Conservation (phyloP, 53 echinoderm and acorn worm species). For the Echinarachnius parma region DNA sequence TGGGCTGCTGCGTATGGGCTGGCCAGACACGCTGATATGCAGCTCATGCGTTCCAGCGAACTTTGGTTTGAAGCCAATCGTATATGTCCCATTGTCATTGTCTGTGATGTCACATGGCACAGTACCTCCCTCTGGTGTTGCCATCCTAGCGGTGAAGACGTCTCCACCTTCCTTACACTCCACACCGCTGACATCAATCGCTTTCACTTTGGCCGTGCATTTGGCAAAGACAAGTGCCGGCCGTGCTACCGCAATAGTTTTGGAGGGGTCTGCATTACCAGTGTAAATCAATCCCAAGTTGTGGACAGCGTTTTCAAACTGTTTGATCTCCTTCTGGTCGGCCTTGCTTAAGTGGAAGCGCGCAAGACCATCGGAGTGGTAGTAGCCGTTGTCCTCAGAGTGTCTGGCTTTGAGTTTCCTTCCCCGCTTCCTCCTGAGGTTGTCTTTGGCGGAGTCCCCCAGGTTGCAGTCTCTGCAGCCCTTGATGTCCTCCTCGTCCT, state of each 20-base stretch:
- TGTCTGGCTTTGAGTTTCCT: slow-evolving; percentile 31
- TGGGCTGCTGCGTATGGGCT: slow-evolving; percentile 73
- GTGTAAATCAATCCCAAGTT: slow-evolving; percentile 73
- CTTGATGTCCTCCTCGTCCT: slow-evolving; percentile 41
- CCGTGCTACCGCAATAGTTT: slow-evolving; percentile 63
- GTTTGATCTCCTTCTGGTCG: slow-evolving; percentile 46
- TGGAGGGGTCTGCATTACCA: slow-evolving; percentile 82
- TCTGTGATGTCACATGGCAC: slow-evolving; percentile 60
- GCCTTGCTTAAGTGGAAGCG: slow-evolving; percentile 64
- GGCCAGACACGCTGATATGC: slow-evolving; percentile 66
- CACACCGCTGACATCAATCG: slow-evolving; percentile 57
- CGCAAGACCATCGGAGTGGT: neutral
- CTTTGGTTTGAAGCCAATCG: slow-evolving; percentile 65
- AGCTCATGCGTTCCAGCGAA: slow-evolving; percentile 73
- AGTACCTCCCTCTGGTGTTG: slow-evolving; percentile 48
- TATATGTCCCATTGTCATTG: slow-evolving; percentile 78
- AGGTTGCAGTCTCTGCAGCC: neutral
- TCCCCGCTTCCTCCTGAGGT: slow-evolving; percentile 22
- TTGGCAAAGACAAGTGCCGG: slow-evolving; percentile 78
- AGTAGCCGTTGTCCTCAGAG: slow-evolving; percentile 34
- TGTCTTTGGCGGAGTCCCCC: slow-evolving; percentile 21
- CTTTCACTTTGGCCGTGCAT: slow-evolving; percentile 78
- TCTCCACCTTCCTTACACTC: slow-evolving; percentile 75
- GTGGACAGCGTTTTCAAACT: slow-evolving; percentile 64
- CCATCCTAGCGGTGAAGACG: slow-evolving; percentile 52